Base-by-base conservation (phyloP, 1,140 invertebrate species). In the Oedothorax gibbosus region DNA sequence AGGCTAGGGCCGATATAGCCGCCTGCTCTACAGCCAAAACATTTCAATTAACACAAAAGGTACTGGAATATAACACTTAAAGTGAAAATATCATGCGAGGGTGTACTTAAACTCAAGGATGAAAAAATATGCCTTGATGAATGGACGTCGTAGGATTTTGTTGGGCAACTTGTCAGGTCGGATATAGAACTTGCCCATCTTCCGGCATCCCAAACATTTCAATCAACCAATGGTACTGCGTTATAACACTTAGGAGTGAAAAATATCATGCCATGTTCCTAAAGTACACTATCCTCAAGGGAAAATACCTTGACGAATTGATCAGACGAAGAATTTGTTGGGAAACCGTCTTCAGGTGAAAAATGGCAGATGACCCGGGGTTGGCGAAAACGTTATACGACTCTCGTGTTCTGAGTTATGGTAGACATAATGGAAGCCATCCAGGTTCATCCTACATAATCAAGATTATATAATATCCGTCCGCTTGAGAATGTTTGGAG, bases 401-500 rank as follows among this genome's bases (percentile, higher is more conserved):
- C 14, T 51, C 50, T 53, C n/a, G 20, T n/a, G 50, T 71, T 71
- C 35, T 71, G 69, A 71, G 50, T 71, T 71, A 71, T 51, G 20
- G 50, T 10, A 51, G 15, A 53, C 69, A 53, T 71, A 57, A 56
- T 57, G 72, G 72, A 21, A 56, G 53, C 20, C 18, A 53, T 57
- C 14, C 14, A 60, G 57, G 20, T 56, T 60, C 20, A 15, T 12
- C 20, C 53, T 60, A 80, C 60, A 69, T 80, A 71, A 80, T 80
- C 65, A 66, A 69, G 62, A 66, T 80, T 80, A 69, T 80, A 69
- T 71, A 80, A 69, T 66, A 80, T 71, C 66, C 53, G 51, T 65
- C 15, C 66, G 60, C 54, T 80, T 71, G 78, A 80, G 66, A 71
- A 69, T 66, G 78, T 75, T 75, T 20, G 15, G 62, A 54, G 65